phyloP scores from a whole-genome alignment of 2,888 invertebrate species.

The Chrysotoxum bicinctum region DNA sequence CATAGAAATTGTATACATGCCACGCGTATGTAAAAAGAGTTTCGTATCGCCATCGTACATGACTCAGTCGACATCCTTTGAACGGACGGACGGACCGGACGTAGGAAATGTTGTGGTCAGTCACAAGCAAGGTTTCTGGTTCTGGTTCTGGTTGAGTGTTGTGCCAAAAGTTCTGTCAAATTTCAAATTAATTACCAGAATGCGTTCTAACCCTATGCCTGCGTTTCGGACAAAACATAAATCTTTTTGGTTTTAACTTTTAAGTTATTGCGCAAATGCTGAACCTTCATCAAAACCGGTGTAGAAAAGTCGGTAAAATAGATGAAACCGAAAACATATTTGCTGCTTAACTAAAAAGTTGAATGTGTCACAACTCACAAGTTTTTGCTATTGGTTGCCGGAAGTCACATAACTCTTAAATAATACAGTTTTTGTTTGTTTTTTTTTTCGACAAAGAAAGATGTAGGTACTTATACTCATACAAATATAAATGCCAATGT shows the following conservation, averaged over 20 bases:
- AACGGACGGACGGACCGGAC: not conserved
- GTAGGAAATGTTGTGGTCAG: conserved; percentile 26
- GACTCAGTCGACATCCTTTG: not conserved
- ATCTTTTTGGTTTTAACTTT: not conserved
- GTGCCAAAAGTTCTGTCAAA: conserved; percentile 1
- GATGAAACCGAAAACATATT: not conserved
- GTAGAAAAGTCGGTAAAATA: not conserved
- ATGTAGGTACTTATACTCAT: too few relatives aligned
- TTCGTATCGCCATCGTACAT: not conserved
- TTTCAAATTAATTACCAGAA: conserved; percentile 26
- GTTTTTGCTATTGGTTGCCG: too few relatives aligned
- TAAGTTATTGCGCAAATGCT: not conserved
- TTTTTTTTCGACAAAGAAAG: too few relatives aligned
- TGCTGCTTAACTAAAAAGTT: not conserved
- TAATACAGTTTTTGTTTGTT: too few relatives aligned
- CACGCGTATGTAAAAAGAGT: conserved; percentile 5
- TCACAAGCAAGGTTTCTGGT: not conserved
- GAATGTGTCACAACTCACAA: too few relatives aligned
- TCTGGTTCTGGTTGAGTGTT: not conserved
- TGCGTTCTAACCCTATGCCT: not conserved
- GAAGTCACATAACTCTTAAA: too few relatives aligned
- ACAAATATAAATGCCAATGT: too few relatives aligned
- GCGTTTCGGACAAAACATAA: not conserved
- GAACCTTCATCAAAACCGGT: not conserved
- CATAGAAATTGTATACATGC: not conserved